Evolutionary conservation across 2,888 invertebrate genomes (phyloP).

Genomic region (Lepidonotus clava): DNA sequence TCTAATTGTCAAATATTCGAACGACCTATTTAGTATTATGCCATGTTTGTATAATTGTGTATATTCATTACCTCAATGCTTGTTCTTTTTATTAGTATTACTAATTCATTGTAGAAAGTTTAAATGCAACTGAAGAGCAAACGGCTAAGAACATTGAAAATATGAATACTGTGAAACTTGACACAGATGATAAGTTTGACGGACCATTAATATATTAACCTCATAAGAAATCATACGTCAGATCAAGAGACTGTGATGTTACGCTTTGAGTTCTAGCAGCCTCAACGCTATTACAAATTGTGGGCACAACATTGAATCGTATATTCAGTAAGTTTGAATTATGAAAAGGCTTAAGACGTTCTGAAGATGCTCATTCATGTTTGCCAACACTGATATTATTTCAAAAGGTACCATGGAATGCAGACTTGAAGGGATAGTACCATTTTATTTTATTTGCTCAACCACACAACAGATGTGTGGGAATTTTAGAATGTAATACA

Average conservation of each 20-base stretch:
- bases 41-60: background rate
- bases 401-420: too few relatives aligned
- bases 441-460: background rate
- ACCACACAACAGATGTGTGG: too few relatives aligned
- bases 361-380: background rate
- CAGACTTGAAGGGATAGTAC: background rate
- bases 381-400: background rate
- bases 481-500: background rate
- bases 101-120: background rate
- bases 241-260: conserved; percentile 4
- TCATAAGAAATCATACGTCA: background rate
- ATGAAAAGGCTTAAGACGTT: background rate
- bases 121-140: background rate
- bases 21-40: background rate
- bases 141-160: background rate
- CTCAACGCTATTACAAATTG: background rate
- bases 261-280: conserved; percentile 17
- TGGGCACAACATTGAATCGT: too few relatives aligned
- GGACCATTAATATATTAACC: background rate
- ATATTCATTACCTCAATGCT: background rate
- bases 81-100: background rate
- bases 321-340: background rate
- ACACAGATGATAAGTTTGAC: background rate
- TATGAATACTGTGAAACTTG: background rate
- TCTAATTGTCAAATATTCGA: background rate